These are phyloP conservation scores for Oreochromis spilurus DNA, from an alignment of 2,113 vertebrate genomes.

Conservation along the genomic window DNA sequence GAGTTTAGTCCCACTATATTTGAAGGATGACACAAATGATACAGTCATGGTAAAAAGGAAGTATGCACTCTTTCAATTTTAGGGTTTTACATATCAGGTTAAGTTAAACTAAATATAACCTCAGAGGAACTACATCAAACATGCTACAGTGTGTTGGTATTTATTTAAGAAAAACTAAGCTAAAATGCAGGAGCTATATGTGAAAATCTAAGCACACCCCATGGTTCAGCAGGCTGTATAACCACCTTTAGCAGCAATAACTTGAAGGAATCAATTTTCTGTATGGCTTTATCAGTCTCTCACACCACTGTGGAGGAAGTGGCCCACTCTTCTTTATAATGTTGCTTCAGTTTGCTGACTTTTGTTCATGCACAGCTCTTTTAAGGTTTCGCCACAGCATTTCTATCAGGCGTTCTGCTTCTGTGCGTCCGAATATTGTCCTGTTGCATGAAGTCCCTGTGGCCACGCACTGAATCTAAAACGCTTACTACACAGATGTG, in stretches of 20 bases:
- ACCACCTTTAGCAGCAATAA: not conserved
- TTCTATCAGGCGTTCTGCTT: not conserved
- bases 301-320: not conserved
- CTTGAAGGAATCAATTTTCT: not conserved
- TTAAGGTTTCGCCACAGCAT: not conserved
- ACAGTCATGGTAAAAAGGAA: not conserved
- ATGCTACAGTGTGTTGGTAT: not conserved
- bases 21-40: not conserved
- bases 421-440: not conserved
- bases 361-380: not conserved
- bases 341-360: not conserved
- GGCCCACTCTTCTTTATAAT: not conserved
- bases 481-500: not conserved
- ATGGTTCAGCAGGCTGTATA: not conserved
- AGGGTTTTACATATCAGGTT: not conserved
- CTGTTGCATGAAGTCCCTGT: not conserved
- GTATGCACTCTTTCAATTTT: accelerated
- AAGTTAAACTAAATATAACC: not conserved
- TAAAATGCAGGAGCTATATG: not conserved
- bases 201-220: accelerated
- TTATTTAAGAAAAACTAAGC: not conserved
- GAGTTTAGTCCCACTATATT: not conserved
- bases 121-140: not conserved
- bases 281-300: not conserved
- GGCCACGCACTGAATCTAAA: not conserved